Conservation (phyloP, 1,140 invertebrate genomes). For the Drosophila ohnishii region DNA sequence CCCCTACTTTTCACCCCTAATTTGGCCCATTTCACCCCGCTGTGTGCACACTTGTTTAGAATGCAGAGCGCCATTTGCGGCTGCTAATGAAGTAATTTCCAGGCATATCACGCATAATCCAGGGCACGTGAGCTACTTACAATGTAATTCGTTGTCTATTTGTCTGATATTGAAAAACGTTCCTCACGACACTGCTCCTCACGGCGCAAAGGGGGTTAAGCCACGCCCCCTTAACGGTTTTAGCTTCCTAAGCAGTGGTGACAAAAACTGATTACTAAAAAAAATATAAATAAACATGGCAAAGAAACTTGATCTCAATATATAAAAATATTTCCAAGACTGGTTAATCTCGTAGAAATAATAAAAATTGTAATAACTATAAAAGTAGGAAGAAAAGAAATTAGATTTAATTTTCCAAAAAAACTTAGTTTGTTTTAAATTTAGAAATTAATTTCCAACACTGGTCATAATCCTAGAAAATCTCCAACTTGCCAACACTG, state of each 20-base stretch:
- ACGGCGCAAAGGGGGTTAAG: constrained; percentile 33
- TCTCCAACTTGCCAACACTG: constrained; percentile 4
- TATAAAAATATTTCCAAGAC: neutral
- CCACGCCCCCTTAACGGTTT: constrained; percentile 9
- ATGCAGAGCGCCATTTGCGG: constrained; percentile 74
- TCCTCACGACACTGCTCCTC: constrained; percentile 26
- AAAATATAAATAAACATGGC: neutral
- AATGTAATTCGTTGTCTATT: constrained; percentile 82
- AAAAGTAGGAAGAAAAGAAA: neutral
- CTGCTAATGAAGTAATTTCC: constrained; percentile 81
- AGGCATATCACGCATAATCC: constrained; percentile 82
- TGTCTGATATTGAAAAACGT: constrained; percentile 80
- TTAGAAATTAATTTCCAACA: neutral
- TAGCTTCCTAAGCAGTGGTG: constrained; percentile 12
- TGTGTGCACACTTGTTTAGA: constrained; percentile 61
- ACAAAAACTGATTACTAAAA: neutral
- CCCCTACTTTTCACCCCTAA: constrained; percentile 19
- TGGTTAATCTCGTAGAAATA: neutral
- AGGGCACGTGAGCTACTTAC: constrained; percentile 80
- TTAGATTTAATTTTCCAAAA: no score
- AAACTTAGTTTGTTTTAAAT: neutral
- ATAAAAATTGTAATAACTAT: neutral
- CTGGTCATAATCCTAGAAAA: neutral
- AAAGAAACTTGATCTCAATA: no score
- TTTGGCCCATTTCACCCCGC: constrained; percentile 15